phyloP scores from a whole-genome alignment of 1,140 invertebrate species.

The Cardiocondyla obscurior region DNA sequence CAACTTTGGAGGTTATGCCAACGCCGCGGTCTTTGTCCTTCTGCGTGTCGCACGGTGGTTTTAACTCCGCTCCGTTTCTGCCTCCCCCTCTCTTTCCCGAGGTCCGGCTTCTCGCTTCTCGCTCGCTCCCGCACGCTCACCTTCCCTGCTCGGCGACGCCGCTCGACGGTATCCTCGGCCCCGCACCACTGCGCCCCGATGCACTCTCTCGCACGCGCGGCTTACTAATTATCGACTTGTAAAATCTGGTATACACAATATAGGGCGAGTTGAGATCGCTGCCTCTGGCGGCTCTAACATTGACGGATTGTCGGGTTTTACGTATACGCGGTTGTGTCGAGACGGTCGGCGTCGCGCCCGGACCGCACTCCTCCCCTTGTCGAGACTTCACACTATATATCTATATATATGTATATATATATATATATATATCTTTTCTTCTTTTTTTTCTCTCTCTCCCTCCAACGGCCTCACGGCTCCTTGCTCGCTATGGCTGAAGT shows the following conservation, averaged over 20 bases:
- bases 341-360: constrained; percentile 66
- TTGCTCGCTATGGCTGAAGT: constrained; percentile 47
- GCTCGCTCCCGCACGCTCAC: constrained; percentile 51
- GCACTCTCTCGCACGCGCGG: constrained; percentile 32
- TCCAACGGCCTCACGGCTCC: background rate
- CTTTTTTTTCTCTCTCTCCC: background rate
- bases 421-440: background rate
- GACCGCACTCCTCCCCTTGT: constrained; percentile 56
- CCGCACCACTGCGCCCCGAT: constrained; percentile 8
- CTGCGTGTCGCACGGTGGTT: constrained; percentile 59
- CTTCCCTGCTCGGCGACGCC: background rate
- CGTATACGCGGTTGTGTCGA: constrained; percentile 76
- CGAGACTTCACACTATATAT: constrained; percentile 3
- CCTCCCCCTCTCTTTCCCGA: constrained; percentile 32
- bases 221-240: constrained; percentile 48
- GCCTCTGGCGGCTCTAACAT: constrained; percentile 61
- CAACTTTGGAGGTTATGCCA: constrained; percentile 74
- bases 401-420: constrained; percentile 36
- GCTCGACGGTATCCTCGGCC: background rate
- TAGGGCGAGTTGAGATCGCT: constrained; percentile 49
- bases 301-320: constrained; percentile 79
- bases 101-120: constrained; percentile 26
- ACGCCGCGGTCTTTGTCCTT: constrained; percentile 64
- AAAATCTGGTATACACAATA: constrained; percentile 63
- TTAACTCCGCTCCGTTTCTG: constrained; percentile 54